Conservation (phyloP, 2,113 vertebrate genomes). For the Cariama cristata region DNA sequence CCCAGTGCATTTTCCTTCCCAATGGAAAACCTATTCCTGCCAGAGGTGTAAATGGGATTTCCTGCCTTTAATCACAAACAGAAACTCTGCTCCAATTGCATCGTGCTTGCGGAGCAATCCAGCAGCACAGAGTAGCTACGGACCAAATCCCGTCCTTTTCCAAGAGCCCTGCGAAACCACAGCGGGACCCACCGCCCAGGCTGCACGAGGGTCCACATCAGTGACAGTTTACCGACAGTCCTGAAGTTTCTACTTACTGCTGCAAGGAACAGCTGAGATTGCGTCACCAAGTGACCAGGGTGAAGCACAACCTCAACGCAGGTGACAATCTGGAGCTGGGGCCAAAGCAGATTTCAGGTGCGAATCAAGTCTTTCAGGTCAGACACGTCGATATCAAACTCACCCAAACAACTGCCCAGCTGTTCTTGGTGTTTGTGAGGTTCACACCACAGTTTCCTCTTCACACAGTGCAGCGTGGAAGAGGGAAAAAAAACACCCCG, state of each 20-base stretch:
- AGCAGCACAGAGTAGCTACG: not conserved
- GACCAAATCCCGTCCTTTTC: not conserved
- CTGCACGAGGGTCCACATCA: no score
- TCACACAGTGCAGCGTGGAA: not conserved
- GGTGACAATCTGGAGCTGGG: not conserved
- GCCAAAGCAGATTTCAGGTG: not conserved
- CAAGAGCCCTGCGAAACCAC: not conserved
- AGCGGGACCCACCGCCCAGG: not conserved
- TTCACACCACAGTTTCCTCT: accelerated
- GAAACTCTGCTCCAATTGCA: not conserved
- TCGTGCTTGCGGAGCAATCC: not conserved
- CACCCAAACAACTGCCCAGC: not conserved
- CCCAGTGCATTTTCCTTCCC: not conserved
- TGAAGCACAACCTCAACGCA: no score
- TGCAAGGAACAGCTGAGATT: not conserved
- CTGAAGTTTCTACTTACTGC: no score
- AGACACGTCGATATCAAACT: not conserved
- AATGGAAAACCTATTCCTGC: conserved; percentile 15
- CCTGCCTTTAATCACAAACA: conserved; percentile 51
- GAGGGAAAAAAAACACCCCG: accelerated
- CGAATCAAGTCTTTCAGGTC: accelerated
- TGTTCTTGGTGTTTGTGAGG: not conserved
- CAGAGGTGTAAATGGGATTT: conserved; percentile 57
- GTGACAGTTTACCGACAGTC: accelerated
- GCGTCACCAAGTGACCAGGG: not conserved